A percentile compares a stretch with the other conserved stretches of the same genome.
Evolutionary conservation across 2,888 invertebrate species (phyloP).

Genomic region (Suillia variegata): DNA sequence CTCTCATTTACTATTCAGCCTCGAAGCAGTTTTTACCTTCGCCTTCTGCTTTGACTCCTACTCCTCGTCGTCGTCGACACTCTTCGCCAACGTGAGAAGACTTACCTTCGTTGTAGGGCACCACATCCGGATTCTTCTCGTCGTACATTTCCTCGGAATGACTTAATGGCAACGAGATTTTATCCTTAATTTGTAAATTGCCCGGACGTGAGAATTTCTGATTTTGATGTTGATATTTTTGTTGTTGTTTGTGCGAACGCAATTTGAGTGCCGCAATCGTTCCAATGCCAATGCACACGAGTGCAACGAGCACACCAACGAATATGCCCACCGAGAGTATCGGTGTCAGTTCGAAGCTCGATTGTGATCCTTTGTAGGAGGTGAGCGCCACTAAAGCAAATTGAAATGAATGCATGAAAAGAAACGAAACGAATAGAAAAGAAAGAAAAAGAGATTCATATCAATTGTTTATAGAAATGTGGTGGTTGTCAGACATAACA

Average conservation of each 20-base stretch:
- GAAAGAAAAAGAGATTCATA: background rate
- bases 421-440: no score
- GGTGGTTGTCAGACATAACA: no score
- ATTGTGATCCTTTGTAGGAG: constrained; percentile 62
- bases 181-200: constrained; percentile 69
- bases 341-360: constrained; percentile 65
- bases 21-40: background rate
- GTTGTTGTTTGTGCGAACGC: constrained; percentile 59
- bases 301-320: constrained; percentile 60
- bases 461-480: background rate
- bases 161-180: constrained; percentile 70
- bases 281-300: constrained; percentile 60
- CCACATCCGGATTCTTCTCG: constrained; percentile 88
- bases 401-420: background rate
- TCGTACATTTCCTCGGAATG: constrained; percentile 78
- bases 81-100: background rate
- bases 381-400: constrained; percentile 55
- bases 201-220: constrained; percentile 67
- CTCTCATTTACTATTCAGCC: constrained; percentile 13
- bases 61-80: background rate
- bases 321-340: constrained; percentile 63
- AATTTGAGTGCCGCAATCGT: constrained; percentile 60
- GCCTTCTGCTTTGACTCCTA: no score
- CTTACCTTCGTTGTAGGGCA: constrained; percentile 85
- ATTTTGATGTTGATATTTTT: constrained; percentile 59